Base-by-base conservation (phyloP, 2,888 invertebrate species). In the Uloborus plumipes region DNA sequence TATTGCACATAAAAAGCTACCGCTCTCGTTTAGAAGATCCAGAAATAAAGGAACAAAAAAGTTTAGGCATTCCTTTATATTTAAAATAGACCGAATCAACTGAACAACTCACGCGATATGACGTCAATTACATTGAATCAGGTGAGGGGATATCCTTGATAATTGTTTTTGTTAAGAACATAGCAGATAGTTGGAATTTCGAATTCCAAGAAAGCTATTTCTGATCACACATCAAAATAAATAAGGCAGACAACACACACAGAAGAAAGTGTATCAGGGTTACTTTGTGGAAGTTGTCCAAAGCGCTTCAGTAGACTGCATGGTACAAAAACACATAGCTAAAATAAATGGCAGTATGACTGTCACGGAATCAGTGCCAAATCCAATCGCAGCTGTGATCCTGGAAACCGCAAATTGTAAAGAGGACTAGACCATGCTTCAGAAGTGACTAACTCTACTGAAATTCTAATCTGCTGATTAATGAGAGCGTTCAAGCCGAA, bases 81-180 rank as follows among this genome's bases (percentile, higher is more conserved):
- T 76, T 76, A 74, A 76, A 76, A 76, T 69, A 76, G 76, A 61
- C 55, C 20, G 55, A 66, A 59, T 62, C 51, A 70, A 39, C 55
- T 26, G 39, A 53, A 70, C 47, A 47, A 22, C 26, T 26, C 66
- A n/a, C 20, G 51, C 51, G 18, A 13, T 66, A 50, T 66, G 50
- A 50, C 66, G 22, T 66, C 50, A 66, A 22, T 50, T 47, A 18
- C 20, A 16, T 15, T 50, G 50, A 59, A 22, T 65, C 64, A 47
- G 16, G 53, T 62, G 70, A 76, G 51, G 26, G 26, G 26, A 59
- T 69, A 76, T 62, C 76, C 16, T 26, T 26, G 20, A 77, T 70
- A 62, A 53, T 58, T 62, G 53, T 49, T 64, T 77, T 61, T 61
- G 26, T 59, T 62, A 50, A 53, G 70, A 77, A 77, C 70, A 70